Percentiles rank a stretch among this genome's conserved stretches.
These are phyloP conservation scores for cattle (Bos taurus) DNA, from an alignment of 2,113 vertebrate species.

Conservation along the genomic window ARS-UCD2.0 NC_037329.1:128076001-128076500, in stretches of 20 bases:
- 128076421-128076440: background rate
- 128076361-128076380: background rate
- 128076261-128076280: background rate
- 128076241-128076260: background rate
- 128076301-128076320: background rate
- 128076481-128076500: background rate
- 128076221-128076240: background rate
- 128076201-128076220: background rate
- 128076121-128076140: fast-evolving
- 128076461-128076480: too few relatives aligned
- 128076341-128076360: background rate
- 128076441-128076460: background rate
- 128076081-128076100: too few relatives aligned
- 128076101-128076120: background rate
- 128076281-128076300: background rate
- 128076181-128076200: background rate
- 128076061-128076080: background rate
- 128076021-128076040: background rate
- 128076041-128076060: background rate
- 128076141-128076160: background rate
- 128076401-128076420: background rate
- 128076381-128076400: background rate
- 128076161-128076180: background rate
- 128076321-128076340: background rate
- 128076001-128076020: background rate